phyloP scores from a whole-genome alignment of 92 coral and sea anemone genomes.

The Phymanthus crucifer region DNA sequence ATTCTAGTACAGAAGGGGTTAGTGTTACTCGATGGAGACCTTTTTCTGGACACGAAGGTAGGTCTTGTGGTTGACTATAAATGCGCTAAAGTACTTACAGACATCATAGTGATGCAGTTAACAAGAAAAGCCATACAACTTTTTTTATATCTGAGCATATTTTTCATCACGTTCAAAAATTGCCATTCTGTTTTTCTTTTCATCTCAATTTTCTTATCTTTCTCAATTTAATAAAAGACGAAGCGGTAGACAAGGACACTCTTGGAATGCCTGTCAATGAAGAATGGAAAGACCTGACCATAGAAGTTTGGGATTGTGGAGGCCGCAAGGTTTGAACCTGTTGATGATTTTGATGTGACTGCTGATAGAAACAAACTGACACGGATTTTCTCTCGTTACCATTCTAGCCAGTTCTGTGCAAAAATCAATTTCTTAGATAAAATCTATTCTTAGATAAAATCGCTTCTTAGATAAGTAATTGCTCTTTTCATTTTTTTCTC shows the following conservation, averaged over 20 bases:
- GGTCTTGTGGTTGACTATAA: conserved; percentile 16
- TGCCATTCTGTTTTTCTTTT: no score
- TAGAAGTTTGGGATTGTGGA: conserved; percentile 94
- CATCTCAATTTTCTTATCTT: no score
- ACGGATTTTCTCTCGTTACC: background rate
- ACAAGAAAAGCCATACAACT: no score
- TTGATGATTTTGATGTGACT: no score
- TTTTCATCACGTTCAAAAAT: no score
- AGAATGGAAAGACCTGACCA: conserved; percentile 60
- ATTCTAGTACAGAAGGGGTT: no score
- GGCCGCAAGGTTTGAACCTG: conserved; percentile 70
- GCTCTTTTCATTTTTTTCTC: background rate
- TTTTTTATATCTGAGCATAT: background rate
- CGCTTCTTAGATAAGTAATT: no score
- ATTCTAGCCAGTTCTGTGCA: background rate
- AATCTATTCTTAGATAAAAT: no score
- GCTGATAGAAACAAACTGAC: no score
- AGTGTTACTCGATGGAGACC: conserved; percentile 89
- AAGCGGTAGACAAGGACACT: conserved; percentile 30
- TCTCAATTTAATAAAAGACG: no score
- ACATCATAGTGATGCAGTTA: background rate
- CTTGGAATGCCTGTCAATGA: conserved; percentile 51
- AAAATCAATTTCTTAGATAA: no score
- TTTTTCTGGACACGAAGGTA: conserved; percentile 63
- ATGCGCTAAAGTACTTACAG: background rate